Evolutionary conservation across 2,797 vertebrate species (phyloP), one percentile per base, ranked within the genome.

Genomic region (Hipposideros larvatus): DNA sequence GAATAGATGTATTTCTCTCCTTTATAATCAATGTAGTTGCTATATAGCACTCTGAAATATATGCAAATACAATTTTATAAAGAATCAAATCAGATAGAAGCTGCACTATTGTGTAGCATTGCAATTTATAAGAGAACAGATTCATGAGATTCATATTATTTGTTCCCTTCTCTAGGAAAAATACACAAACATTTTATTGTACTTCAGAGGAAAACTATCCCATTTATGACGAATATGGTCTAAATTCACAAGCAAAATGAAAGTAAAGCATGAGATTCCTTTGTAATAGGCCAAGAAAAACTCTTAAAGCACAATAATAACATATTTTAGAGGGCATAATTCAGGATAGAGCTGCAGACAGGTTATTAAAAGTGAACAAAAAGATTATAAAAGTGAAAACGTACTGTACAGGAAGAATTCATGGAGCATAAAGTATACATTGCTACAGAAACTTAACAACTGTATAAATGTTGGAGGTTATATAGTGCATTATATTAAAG

Each of bases 331-430:
- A 90, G 22, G 9, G 57, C 66, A 63, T 97, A 97, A 94, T 90
- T 97, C 89, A 95, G 95, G 22, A 37, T 4, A 93, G 61, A 96
- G 95, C 63, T 71, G 14, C 79, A 85, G 63, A 94, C 91, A 93
- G 75, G 68, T 97, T 96, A 97, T 95, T 96, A 95, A 94, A 95
- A 96, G 70, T 78, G 92, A 97, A 95, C 88, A 96, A 84, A 94
- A 96, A 85, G 43, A 94, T 96, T 96, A 91, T 89, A 94, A 93
- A 97, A 90, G 79, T 97, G 41, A 31, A 96, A 96, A 96, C 91
- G 78, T 79, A 73, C 94, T 91, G 4, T 89, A 92, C 11, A 80
- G 88, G 83, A 87, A 89, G 28, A 90, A 89, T 83, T 94, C 48
- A 90, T 41, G 61, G 53, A 74, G 19, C 66, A 77, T 92, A 96